Evolutionary conservation across 1,140 invertebrate species (phyloP).

Genomic region (Danaus plexippus): DNA sequence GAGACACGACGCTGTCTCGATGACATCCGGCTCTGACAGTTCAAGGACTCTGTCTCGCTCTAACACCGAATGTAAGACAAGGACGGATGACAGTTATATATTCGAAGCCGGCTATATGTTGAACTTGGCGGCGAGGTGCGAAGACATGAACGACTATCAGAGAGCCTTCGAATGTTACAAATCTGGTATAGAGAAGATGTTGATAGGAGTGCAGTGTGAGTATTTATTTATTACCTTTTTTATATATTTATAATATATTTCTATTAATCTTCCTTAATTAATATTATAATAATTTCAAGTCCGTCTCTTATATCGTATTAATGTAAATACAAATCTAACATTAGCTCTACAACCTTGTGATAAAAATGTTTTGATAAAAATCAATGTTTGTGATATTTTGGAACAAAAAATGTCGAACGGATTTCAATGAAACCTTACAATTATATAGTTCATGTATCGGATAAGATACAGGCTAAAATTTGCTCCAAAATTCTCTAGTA

Average conservation of each 20-base stretch:
- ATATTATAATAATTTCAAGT: no score
- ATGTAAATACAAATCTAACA: no score
- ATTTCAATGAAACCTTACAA: no score
- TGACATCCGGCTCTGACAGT: constrained; percentile 6
- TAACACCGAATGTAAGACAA: constrained; percentile 38
- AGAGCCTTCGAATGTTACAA: constrained; percentile 62
- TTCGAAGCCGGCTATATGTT: constrained; percentile 65
- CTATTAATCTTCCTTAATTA: not conserved
- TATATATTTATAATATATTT: not conserved
- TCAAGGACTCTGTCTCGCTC: constrained; percentile 30
- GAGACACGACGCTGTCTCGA: constrained; percentile 15
- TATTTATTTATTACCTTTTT: constrained; percentile 35
- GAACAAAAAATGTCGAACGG: no score
- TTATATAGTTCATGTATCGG: no score
- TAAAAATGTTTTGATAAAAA: no score
- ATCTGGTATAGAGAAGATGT: constrained; percentile 66
- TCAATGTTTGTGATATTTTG: no score
- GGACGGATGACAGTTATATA: constrained; percentile 61
- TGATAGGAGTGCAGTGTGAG: constrained; percentile 67
- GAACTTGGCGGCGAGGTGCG: constrained; percentile 52
- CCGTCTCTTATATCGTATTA: no score
- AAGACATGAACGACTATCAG: constrained; percentile 50
- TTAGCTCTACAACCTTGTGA: no score
- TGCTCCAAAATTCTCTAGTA: no score
- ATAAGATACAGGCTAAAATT: no score